Evolutionary conservation across 2,113 vertebrate genomes (phyloP).

Genomic region (Dipodomys merriami): DNA sequence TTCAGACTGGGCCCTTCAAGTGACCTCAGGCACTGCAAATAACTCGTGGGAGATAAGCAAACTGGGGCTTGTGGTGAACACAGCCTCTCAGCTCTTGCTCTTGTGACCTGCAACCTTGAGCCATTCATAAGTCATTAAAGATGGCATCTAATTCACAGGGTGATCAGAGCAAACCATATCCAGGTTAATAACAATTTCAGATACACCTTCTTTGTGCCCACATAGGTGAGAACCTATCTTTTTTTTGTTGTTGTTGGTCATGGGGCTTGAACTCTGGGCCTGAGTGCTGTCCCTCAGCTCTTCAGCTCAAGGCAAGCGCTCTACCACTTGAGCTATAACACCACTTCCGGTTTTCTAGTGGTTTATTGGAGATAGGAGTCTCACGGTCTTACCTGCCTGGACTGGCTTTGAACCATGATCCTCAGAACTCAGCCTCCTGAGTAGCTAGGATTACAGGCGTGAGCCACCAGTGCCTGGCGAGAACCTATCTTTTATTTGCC

Average conservation of each 20-base stretch:
- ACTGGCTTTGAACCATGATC: too few species aligned
- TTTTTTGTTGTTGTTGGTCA: background rate
- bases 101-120: background rate
- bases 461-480: too few species aligned
- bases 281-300: too few species aligned
- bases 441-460: too few species aligned
- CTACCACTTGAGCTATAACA: too few species aligned
- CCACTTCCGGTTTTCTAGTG: too few species aligned
- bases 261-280: too few species aligned
- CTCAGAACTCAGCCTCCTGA: too few species aligned
- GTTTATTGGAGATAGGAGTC: too few species aligned
- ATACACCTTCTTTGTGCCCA: background rate
- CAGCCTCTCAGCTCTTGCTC: background rate
- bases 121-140: background rate
- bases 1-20: background rate
- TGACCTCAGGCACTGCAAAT: background rate
- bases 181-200: background rate
- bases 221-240: too few species aligned
- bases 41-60: constrained; percentile 27
- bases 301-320: too few species aligned
- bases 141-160: background rate
- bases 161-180: background rate
- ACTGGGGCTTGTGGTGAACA: background rate
- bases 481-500: background rate
- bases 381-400: too few species aligned